phyloP scores from a whole-genome alignment of 2,113 vertebrate genomes.

The Burhinus bistriatus region DNA sequence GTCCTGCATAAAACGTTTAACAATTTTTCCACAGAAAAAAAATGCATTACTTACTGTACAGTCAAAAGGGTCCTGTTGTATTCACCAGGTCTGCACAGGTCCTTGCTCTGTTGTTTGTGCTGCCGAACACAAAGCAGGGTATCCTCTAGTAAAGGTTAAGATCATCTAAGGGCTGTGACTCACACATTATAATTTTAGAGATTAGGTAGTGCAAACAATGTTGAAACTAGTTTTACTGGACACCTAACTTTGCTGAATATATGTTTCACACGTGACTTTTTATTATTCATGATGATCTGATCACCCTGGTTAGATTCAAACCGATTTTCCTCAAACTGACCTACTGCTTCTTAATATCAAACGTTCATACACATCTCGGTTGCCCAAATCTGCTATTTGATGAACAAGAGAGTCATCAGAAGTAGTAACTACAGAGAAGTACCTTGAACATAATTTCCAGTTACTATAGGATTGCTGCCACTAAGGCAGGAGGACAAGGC shows the following conservation, averaged over 20 bases:
- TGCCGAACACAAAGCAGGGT: conserved; percentile 34
- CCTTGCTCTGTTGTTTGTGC: conserved; percentile 55
- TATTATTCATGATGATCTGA: conserved; percentile 34
- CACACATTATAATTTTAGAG: conserved; percentile 63
- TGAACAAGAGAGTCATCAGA: neutral
- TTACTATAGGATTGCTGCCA: neutral
- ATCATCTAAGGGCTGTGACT: conserved; percentile 61
- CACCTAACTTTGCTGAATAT: conserved; percentile 58
- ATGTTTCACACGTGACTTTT: conserved; percentile 48
- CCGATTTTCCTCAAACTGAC: neutral
- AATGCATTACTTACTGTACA: conserved; percentile 30
- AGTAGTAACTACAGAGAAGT: neutral
- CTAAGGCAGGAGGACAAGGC: neutral
- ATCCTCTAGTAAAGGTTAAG: conserved; percentile 62
- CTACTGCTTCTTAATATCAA: neutral
- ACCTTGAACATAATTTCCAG: neutral
- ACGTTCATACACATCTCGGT: neutral
- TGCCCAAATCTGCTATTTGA: neutral
- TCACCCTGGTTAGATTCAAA: neutral
- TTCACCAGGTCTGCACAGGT: conserved; percentile 25
- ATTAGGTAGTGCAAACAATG: conserved; percentile 50
- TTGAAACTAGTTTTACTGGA: conserved; percentile 69
- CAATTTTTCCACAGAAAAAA: neutral
- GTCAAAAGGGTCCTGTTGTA: neutral
- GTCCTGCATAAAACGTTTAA: neutral